Percentiles rank a stretch among this genome's conserved stretches.
phyloP scores from a whole-genome alignment of 2,888 invertebrate genomes.

The Caenorhabditis sp. region DNA sequence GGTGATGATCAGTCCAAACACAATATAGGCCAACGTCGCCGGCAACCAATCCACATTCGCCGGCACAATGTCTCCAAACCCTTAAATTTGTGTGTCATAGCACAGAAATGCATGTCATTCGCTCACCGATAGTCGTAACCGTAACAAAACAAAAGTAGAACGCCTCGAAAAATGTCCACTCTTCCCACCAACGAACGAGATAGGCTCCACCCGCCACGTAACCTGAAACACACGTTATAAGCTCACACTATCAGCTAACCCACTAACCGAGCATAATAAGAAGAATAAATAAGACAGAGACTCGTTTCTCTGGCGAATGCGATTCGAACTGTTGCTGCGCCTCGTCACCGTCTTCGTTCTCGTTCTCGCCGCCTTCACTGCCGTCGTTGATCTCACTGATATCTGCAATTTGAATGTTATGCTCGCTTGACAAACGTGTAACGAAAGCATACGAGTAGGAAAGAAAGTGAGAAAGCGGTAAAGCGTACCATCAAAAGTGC shows the following conservation, averaged over 20 bases:
- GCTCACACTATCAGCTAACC: background rate
- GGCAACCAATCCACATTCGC: constrained; percentile 77
- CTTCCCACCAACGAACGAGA: constrained; percentile 78
- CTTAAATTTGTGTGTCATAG: constrained; percentile 42
- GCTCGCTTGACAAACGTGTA: background rate
- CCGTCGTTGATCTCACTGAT: constrained; percentile 76
- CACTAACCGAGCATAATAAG: constrained; percentile 78
- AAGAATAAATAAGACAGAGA: constrained; percentile 79
- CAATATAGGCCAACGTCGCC: constrained; percentile 78
- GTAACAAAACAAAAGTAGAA: constrained; percentile 80
- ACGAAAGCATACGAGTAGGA: background rate
- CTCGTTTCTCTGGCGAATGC: constrained; percentile 73
- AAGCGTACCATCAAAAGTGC: constrained; percentile 76
- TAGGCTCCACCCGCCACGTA: constrained; percentile 79
- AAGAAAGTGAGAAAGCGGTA: background rate
- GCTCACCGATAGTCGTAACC: constrained; percentile 78
- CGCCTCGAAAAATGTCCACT: constrained; percentile 79
- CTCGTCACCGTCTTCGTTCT: constrained; percentile 61
- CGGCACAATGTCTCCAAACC: constrained; percentile 79
- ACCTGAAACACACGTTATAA: constrained; percentile 61
- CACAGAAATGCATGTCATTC: background rate
- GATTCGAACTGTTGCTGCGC: constrained; percentile 40
- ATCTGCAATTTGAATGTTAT: constrained; percentile 62
- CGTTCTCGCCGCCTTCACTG: constrained; percentile 67
- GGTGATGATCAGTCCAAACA: constrained; percentile 78